phyloP scores from a whole-genome alignment of 2,113 vertebrate genomes.

The Nymphicus hollandicus region DNA sequence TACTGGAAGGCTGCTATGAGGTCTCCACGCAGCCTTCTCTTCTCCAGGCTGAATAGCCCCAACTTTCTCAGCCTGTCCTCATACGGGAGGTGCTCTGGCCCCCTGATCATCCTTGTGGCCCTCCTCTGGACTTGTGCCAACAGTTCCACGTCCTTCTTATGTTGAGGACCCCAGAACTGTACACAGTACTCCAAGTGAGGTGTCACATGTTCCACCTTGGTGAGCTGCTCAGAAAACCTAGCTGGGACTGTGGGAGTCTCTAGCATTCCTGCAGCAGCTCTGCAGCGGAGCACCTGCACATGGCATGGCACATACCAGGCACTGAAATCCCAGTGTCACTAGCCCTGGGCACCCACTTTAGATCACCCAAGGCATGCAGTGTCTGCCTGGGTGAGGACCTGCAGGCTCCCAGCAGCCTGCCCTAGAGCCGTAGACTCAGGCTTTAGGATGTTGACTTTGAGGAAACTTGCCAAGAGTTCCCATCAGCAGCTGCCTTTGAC shows the following conservation, averaged over 20 bases:
- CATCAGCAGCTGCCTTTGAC: not conserved
- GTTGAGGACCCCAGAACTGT: too few species aligned
- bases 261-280: not conserved
- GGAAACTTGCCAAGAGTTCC: not conserved
- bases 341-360: not conserved
- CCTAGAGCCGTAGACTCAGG: accelerated
- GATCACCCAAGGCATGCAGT: not conserved
- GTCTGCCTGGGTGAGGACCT: accelerated
- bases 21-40: too few species aligned
- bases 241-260: accelerated
- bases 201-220: accelerated
- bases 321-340: not conserved
- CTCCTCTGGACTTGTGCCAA: too few species aligned
- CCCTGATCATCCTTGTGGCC: too few species aligned
- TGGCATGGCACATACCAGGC: not conserved
- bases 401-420: not conserved
- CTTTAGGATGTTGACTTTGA: not conserved
- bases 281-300: not conserved
- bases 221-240: not conserved
- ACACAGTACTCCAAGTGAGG: too few species aligned
- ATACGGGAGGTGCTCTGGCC: too few species aligned
- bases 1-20: too few species aligned
- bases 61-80: too few species aligned
- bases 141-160: too few species aligned
- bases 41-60: too few species aligned